Evolutionary conservation across 2,888 invertebrate genomes (phyloP), one percentile per base, ranked within the genome.

Genomic region (Bedellia somnulentella): DNA sequence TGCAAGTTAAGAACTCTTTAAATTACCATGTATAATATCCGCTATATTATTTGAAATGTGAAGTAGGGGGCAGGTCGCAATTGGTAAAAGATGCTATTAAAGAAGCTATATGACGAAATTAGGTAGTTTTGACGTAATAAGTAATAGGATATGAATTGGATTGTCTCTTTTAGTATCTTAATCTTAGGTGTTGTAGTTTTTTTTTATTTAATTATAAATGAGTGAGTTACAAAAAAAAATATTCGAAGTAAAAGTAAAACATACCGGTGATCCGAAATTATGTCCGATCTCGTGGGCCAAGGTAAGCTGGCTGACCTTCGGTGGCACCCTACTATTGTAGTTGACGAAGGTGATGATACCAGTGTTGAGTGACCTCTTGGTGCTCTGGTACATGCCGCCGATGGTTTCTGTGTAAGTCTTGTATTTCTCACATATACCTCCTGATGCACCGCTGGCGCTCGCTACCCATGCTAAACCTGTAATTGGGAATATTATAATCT

Each of bases 311-410:
- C 97, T 97, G 14, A 99, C 98, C 70, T 96, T 93, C 0, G 96
- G 93, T 33, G 98, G 96, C 32, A 99, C 98, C 21, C 94, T 79
- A 53, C 90, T 92, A 60, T 96, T 96, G 75, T 99, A 99, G 78
- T 99, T 99, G 38, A 98, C 94, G 59, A 98, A 93, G 1, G 98
- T 99, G 38, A 99, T 97, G 53, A 99, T 97, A 35, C 98, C 99
- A 0, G 98, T 99, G 75, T 99, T 99, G 24, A 99, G 80, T 8
- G 93, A 94, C 37, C 96, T 82, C 60, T 92, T 93, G 5, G 93
- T 94, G 43, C 91, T 90, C 57, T 96, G 93, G 61, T 93, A 93
- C 77, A 93, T 88, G 32, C 95, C 95, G 24, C 89, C 92, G 32
- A 94, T 89, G 0, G 94, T 95, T 66, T 97, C 96, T 5, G 94